phyloP scores from a whole-genome alignment of 2,888 invertebrate species.

The Pogonocherus hispidulus region DNA sequence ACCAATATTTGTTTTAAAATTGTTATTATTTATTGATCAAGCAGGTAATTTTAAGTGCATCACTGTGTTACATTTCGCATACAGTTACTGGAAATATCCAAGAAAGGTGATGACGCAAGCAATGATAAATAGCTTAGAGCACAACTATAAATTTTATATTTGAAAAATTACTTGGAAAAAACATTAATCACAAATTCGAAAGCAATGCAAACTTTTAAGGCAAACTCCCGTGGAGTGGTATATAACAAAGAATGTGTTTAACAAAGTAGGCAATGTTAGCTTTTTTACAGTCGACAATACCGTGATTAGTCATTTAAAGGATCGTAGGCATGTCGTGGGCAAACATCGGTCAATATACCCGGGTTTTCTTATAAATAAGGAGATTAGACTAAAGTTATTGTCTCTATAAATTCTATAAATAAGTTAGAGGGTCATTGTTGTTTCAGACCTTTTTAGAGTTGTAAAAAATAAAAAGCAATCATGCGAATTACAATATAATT shows the following conservation, averaged over 20 bases:
- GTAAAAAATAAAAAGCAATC: too few relatives aligned
- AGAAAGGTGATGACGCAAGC: slow-evolving; percentile 2
- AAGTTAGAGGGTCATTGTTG: too few relatives aligned
- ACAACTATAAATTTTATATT: not conserved
- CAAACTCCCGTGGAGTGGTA: not conserved
- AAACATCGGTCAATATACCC: slow-evolving; percentile 1
- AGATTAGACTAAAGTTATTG: slow-evolving; percentile 1
- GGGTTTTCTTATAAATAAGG: not conserved
- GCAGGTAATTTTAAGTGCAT: too few relatives aligned
- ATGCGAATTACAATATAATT: too few relatives aligned
- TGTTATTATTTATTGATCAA: too few relatives aligned
- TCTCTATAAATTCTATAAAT: not conserved
- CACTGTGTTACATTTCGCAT: not conserved
- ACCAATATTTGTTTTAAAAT: too few relatives aligned
- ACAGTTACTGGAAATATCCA: slow-evolving; percentile 2
- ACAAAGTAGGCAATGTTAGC: not conserved
- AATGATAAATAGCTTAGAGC: not conserved
- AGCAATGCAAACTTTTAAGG: not conserved
- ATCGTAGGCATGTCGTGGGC: slow-evolving; percentile 7
- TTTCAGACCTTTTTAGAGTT: too few relatives aligned
- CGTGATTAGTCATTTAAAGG: slow-evolving; percentile 12
- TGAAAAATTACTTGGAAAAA: not conserved
- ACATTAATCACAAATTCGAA: slow-evolving; percentile 2
- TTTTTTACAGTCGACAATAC: not conserved
- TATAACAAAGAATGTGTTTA: not conserved